phyloP scores from a whole-genome alignment of 1,140 invertebrate genomes.

The Mercenaria mercenaria region DNA sequence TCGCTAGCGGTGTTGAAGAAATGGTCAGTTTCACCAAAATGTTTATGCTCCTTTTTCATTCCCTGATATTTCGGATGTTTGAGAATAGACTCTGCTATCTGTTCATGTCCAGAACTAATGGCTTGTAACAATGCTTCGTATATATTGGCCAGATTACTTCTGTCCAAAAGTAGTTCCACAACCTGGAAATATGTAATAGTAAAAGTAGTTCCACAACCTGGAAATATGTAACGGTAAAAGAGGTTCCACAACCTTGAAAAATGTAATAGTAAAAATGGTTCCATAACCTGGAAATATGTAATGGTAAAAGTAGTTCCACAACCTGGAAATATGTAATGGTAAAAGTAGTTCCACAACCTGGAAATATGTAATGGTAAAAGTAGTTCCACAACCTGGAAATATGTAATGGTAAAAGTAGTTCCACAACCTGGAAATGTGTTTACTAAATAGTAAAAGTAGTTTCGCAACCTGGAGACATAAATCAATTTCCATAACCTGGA shows the following conservation, averaged over 20 bases:
- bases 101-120: conserved; percentile 84
- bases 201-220: neutral
- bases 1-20: conserved; percentile 80
- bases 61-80: conserved; percentile 84
- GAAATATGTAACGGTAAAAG: neutral
- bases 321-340: neutral
- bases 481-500: conserved; percentile 83
- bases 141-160: conserved; percentile 81
- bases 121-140: conserved; percentile 84
- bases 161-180: conserved; percentile 82
- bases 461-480: no score
- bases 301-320: neutral
- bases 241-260: no score
- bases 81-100: conserved; percentile 84
- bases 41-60: conserved; percentile 80
- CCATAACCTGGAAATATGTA: conserved; percentile 84
- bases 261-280: no score
- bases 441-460: neutral
- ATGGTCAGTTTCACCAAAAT: conserved; percentile 80
- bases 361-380: no score
- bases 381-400: conserved; percentile 84
- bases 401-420: neutral
- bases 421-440: neutral
- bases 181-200: no score
- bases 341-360: neutral